phyloP scores from a whole-genome alignment of 2,113 vertebrate species.

The Pyrgilauda ruficollis region DNA sequence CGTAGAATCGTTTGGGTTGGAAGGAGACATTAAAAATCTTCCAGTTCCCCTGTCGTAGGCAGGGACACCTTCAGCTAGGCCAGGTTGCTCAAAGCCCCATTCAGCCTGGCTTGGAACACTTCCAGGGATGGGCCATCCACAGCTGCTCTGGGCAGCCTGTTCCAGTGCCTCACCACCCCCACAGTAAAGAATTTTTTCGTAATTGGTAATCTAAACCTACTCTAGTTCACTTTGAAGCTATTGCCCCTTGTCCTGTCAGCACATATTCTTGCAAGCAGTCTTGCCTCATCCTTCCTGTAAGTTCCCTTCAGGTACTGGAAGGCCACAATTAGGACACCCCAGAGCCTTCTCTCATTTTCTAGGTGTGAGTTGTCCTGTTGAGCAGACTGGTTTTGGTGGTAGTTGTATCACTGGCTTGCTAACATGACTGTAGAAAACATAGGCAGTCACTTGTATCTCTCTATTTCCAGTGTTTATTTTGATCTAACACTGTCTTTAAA shows the following conservation, averaged over 20 bases:
- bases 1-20: too few relatives aligned
- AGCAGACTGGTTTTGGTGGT: not conserved
- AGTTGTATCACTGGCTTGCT: not conserved
- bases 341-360: not conserved
- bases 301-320: not conserved
- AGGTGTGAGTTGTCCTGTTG: not conserved
- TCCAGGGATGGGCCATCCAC: not conserved
- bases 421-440: rapidly evolving
- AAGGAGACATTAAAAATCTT: not conserved
- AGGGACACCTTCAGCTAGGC: not conserved
- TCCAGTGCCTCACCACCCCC: not conserved
- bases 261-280: not conserved
- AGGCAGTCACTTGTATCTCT: rapidly evolving
- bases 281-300: not conserved
- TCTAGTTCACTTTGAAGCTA: not conserved
- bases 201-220: not conserved
- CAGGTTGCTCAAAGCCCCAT: not conserved
- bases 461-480: not conserved
- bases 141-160: not conserved
- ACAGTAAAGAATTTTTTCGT: not conserved
- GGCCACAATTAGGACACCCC: not conserved
- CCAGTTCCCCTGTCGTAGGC: not conserved
- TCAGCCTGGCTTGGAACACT: not conserved
- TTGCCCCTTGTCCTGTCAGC: not conserved
- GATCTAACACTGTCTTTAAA: not conserved